Evolutionary conservation across 2,797 vertebrate species (phyloP).

Genomic region (Danio choprae): DNA sequence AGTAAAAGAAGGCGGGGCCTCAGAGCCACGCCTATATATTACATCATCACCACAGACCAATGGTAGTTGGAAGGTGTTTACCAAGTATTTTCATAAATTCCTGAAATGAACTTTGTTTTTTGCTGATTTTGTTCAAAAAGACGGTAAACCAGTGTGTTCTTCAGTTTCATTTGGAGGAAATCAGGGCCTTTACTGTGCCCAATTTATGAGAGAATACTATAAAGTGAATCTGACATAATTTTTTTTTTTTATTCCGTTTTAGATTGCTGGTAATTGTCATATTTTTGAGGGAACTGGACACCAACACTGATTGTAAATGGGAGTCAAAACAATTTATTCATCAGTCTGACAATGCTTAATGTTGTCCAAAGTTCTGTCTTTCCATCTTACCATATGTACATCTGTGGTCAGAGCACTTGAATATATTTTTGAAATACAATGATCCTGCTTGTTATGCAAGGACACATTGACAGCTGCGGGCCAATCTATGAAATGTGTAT

Average conservation of each 20-base stretch:
- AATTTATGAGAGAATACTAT: conserved; percentile 22
- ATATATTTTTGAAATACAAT: conserved; percentile 15
- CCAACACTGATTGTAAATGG: conserved; percentile 19
- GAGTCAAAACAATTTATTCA: conserved; percentile 26
- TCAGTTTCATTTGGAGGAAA: too few species aligned
- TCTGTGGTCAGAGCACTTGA: conserved; percentile 2
- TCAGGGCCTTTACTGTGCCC: background rate
- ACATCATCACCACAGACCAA: too few species aligned
- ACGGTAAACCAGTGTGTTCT: too few species aligned
- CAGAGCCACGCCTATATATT: too few species aligned
- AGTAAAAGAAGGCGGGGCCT: too few species aligned
- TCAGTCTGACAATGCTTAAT: conserved; percentile 38
- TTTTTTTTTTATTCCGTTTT: conserved; percentile 4
- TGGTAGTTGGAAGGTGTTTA: too few species aligned
- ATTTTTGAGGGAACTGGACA: background rate
- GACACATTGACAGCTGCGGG: conserved; percentile 49
- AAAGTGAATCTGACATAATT: background rate
- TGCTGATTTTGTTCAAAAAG: too few species aligned
- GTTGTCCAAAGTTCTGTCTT: conserved; percentile 23
- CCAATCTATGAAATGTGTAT: background rate
- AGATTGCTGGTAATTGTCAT: conserved; percentile 22
- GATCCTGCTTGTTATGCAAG: conserved; percentile 13
- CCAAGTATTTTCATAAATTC: too few species aligned
- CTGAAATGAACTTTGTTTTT: too few species aligned
- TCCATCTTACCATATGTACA: background rate